A percentile compares a stretch with the other conserved stretches of the same genome.
Conservation (phyloP, 2,888 invertebrate species). For the Oscheius sp. region DNA sequence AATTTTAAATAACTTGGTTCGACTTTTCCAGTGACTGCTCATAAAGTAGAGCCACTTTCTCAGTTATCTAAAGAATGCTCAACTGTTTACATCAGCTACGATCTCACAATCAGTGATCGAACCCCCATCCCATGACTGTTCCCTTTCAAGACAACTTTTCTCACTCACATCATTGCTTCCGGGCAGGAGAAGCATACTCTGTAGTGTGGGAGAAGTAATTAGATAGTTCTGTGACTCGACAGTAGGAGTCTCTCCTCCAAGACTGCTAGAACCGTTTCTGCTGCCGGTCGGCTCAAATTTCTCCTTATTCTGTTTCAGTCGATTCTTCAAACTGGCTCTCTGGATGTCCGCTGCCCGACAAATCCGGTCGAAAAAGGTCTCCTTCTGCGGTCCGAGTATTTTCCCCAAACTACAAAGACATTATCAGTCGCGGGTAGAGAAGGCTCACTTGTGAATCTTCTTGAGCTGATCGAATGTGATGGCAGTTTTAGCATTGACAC, state of each 20-base stretch:
- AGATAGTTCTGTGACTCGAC: constrained; percentile 41
- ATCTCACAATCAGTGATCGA: neutral
- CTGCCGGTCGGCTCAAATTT: constrained; percentile 34
- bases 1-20: neutral
- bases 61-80: constrained; percentile 10
- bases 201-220: constrained; percentile 44
- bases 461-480: constrained; percentile 58
- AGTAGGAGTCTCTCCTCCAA: neutral
- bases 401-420: constrained; percentile 48
- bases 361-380: constrained; percentile 56
- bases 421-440: neutral
- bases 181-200: constrained; percentile 37
- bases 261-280: neutral
- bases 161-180: constrained; percentile 28
- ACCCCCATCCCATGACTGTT: constrained; percentile 16
- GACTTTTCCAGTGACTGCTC: neutral
- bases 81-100: constrained; percentile 22
- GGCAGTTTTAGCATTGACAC: constrained; percentile 59
- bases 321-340: constrained; percentile 57
- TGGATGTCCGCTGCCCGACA: constrained; percentile 61
- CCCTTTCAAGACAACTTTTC: constrained; percentile 2
- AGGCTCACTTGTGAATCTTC: constrained; percentile 52
- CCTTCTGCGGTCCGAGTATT: constrained; percentile 55
- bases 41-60: no score
- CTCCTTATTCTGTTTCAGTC: constrained; percentile 60